Evolutionary conservation across 2,888 invertebrate genomes (phyloP).

Genomic region (Lamellibrachia columna): DNA sequence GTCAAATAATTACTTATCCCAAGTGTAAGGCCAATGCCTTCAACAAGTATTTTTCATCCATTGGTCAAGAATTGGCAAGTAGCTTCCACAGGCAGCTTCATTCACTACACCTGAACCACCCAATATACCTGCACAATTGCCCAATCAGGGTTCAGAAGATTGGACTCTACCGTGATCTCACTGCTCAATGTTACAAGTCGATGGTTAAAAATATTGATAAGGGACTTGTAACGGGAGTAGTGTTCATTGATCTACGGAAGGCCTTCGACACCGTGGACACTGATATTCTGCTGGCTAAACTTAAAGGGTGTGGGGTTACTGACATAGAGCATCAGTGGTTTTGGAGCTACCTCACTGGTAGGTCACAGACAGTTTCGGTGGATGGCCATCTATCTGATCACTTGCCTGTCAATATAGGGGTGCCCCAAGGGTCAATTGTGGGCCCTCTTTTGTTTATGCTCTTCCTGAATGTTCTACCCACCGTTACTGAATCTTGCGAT

Average conservation of each 20-base stretch:
- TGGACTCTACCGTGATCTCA: background rate
- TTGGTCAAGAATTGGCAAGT: no score
- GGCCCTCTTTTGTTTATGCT: background rate
- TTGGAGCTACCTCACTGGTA: background rate
- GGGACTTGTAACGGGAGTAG: background rate
- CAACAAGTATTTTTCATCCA: no score
- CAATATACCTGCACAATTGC: background rate
- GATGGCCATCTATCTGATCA: background rate
- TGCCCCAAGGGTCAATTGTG: background rate
- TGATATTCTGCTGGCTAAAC: background rate
- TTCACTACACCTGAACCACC: no score
- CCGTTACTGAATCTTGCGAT: no score
- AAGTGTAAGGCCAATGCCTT: no score
- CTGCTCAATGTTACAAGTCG: background rate
- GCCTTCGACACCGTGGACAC: background rate
- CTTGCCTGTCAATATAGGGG: background rate
- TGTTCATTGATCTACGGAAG: background rate
- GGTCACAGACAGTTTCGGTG: background rate
- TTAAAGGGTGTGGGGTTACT: background rate
- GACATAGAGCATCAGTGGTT: background rate
- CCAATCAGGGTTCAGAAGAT: background rate
- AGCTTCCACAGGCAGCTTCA: no score
- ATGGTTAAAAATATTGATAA: background rate
- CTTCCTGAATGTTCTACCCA: background rate
- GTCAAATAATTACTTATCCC: no score